Base-by-base conservation (phyloP, 2,888 invertebrate species). In the Lasioglossum pauxillum region DNA sequence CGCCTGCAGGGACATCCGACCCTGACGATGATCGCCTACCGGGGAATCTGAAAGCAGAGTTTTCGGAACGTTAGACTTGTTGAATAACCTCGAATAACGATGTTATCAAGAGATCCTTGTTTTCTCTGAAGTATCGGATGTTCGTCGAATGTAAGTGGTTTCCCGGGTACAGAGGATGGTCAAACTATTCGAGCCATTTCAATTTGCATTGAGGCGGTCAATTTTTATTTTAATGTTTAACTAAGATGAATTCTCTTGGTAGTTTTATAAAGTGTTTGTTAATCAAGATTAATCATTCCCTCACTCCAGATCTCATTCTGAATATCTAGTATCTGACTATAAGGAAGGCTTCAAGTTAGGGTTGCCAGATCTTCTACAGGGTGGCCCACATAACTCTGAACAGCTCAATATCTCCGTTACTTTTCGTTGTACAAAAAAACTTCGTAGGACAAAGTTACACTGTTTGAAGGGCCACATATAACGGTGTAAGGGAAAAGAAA, bases 1-100 rank as follows among this genome's bases (percentile, higher is more conserved):
- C 64, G 93, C 83, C 64, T 92, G 93, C 49, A 91, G 81, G 5
- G 92, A 91, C 91, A 91, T 91, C 35, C 92, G 92, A 41, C 90
- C 92, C 79, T 93, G 93, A 35, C 93, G 94, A 75, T 91, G 88
- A 82, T 93, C 91, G n/a, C 78, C 84, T 79, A 78, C 86, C 57
- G 84, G 76, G 53, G 86, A 88, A 82, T 92, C 94, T 94, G 92
- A 3, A 91, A 93, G 73, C 85, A 87, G 84, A 89, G 27, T 80
- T 78, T 49, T 57, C 16, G 35, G 16, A 8, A 27, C 23, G 31
- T 71, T 14, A 49, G 44, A 64, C 44, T 23, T 35, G 10, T 35
- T 1, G 31, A 27, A 14, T 67, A 35, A 7, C 16, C 35, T 31
- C 27, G 57, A 57, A n/a, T n/a, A 57, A 57, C 27, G 60, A 23